A percentile compares a stretch with the other conserved stretches of the same genome.
These are phyloP conservation scores for Hyposoter didymator DNA, from an alignment of 2,888 invertebrate genomes.

Conservation along the genomic window DNA sequence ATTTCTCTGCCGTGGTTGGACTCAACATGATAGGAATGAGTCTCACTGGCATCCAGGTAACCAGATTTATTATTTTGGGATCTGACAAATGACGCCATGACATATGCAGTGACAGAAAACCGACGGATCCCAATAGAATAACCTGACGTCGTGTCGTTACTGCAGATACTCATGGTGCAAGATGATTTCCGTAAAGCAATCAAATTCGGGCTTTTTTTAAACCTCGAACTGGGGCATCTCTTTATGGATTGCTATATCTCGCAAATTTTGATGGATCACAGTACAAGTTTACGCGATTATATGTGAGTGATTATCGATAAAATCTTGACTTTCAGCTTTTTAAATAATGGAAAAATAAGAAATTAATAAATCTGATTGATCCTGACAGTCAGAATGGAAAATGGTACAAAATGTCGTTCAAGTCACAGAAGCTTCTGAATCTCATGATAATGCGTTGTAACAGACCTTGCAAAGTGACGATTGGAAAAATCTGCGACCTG, in stretches of 20 bases:
- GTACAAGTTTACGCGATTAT: conserved; percentile 26
- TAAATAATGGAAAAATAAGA: neutral
- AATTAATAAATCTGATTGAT: neutral
- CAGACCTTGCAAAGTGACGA: conserved; percentile 44
- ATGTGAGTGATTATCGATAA: conserved; percentile 16
- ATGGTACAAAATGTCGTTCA: conserved; percentile 35
- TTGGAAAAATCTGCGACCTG: conserved; percentile 40
- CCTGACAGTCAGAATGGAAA: neutral
- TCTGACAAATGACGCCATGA: too few species aligned
- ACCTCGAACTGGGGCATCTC: conserved; percentile 31
- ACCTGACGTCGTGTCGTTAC: neutral
- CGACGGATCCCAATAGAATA: neutral
- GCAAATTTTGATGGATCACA: conserved; percentile 46
- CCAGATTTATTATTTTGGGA: neutral
- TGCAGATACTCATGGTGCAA: conserved; percentile 23
- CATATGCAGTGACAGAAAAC: too few species aligned
- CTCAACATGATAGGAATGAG: conserved; percentile 16
- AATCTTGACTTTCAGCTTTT: neutral
- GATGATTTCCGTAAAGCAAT: conserved; percentile 17
- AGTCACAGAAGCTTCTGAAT: conserved; percentile 38
- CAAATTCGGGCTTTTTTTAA: conserved; percentile 18
- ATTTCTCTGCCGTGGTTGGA: conserved; percentile 4
- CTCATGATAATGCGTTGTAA: conserved; percentile 40
- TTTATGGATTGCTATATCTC: conserved; percentile 24
- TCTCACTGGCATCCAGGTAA: conserved; percentile 35